Conservation (phyloP, 2,797 vertebrate species). For the Leptatherina wallacei region DNA sequence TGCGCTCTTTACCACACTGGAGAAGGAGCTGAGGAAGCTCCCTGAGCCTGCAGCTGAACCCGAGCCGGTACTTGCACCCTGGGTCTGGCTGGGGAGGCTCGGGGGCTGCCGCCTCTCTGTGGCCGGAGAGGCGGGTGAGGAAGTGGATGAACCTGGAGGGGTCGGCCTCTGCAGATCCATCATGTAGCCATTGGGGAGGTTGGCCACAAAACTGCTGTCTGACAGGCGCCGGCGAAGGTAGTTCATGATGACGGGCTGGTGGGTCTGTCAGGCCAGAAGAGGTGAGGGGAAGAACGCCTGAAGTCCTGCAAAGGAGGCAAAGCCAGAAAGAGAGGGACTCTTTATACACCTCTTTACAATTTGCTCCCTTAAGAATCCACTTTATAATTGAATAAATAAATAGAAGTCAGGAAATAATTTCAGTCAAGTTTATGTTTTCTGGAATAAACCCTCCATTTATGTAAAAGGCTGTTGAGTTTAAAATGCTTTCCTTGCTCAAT, state of each 20-base stretch:
- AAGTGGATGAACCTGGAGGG: slow-evolving; percentile 86
- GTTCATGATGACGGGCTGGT: slow-evolving; percentile 86
- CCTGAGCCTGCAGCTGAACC: slow-evolving; percentile 70
- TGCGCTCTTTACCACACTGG: slow-evolving; percentile 92
- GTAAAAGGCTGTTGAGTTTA: too few species aligned
- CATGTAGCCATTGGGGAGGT: slow-evolving; percentile 97
- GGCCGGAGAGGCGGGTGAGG: slow-evolving; percentile 90
- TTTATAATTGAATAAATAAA: too few species aligned
- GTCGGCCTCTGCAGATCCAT: slow-evolving; percentile 92
- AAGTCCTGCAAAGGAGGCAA: slow-evolving; percentile 44
- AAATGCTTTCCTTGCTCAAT: too few species aligned
- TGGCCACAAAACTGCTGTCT: slow-evolving; percentile 96
- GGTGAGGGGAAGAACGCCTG: slow-evolving; percentile 30
- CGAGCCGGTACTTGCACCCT: slow-evolving; percentile 45
- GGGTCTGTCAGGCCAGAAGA: slow-evolving; percentile 61
- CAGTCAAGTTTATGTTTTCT: not conserved
- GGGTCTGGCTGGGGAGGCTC: slow-evolving; percentile 75
- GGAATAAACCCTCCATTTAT: too few species aligned
- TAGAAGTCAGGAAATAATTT: not conserved
- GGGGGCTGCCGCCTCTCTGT: slow-evolving; percentile 87
- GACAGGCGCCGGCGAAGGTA: slow-evolving; percentile 95
- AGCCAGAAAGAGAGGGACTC: not conserved
- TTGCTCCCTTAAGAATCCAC: too few species aligned
- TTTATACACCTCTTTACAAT: not conserved
- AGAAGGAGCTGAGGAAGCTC: slow-evolving; percentile 93